A percentile compares a stretch with the other conserved stretches of the same genome.
Evolutionary conservation across 2,797 vertebrate species (phyloP).

Genomic region (Macropus fuliginosus): DNA sequence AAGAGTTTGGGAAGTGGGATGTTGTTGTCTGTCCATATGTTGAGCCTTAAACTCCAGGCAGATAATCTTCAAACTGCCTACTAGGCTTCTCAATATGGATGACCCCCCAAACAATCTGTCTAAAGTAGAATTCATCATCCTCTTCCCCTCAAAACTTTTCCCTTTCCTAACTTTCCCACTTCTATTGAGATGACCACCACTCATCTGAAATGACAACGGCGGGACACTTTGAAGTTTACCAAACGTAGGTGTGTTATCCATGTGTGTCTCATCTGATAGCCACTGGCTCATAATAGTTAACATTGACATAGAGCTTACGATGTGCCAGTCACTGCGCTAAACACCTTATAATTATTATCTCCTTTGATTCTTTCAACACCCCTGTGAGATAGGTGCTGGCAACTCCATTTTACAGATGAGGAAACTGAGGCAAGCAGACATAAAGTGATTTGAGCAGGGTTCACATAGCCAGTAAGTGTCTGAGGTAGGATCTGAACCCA

Average conservation of each 20-base stretch:
- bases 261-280: neutral
- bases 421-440: neutral
- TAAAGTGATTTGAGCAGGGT: neutral
- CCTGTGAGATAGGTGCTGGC: neutral
- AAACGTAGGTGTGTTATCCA: neutral
- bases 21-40: neutral
- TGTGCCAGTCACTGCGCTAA: no score
- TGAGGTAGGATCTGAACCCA: neutral
- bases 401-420: neutral
- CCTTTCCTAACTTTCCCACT: neutral
- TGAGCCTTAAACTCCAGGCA: neutral
- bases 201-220: neutral
- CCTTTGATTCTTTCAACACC: neutral
- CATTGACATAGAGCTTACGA: neutral
- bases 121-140: no score
- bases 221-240: neutral
- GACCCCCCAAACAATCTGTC: neutral
- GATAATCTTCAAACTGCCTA: neutral
- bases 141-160: neutral
- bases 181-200: neutral
- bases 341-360: neutral
- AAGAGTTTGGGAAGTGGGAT: neutral
- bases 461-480: neutral
- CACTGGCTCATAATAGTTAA: neutral
- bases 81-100: neutral